Evolutionary conservation across 2,888 invertebrate genomes (phyloP), one percentile per base, ranked within the genome.

Genomic region (Platyscelio sp.): DNA sequence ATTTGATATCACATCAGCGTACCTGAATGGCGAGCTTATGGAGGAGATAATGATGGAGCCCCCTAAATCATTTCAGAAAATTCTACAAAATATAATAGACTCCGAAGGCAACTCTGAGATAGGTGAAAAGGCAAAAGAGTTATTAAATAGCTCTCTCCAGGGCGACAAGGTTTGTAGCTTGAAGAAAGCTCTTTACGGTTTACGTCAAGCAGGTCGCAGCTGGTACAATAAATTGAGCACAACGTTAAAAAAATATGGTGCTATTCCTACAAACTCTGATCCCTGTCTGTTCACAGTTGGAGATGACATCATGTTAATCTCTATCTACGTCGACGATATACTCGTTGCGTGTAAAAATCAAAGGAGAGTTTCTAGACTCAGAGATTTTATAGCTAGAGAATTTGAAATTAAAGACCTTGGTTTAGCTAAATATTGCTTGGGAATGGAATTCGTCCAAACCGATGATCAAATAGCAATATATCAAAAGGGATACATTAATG

Each of bases 71-170:
- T 33, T 33, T 5, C n/a, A 63, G 15, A 46, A 83, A 22, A 40
- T 40, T 9, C 54, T 82, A 38, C 33, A 79, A 13, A 6, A 33
- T 56, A 58, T 75, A 5, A 63, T 70, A 26, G 27, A 49, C 22
- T 24, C 46, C 1, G 56, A 80, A 38, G n/a, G 13, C 18, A 20
- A 58, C 6, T 49, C 15, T n/a, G 49, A 70, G 22, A 40, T 75
- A 22, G 24, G 49, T 26, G n/a, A 3, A 2, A 67, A 71, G 24
- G 76, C 84, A 20, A 33, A 26, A 24, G 29, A 63, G 6, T 72
- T 74, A 49, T 6, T 74, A 4, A 5, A 1, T 11, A 56, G 65
- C 15, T 7, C 72, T 13, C n/a, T 26, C 18, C 49, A 70, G 4
- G 33, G 56, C 13, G 27, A 70, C 15, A 56, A 70, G 20, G 70